A percentile compares a stretch with the other conserved stretches of the same genome.
These are phyloP conservation scores for Muscina levida DNA, from an alignment of 2,888 invertebrate species.

Conservation along the genomic window DNA sequence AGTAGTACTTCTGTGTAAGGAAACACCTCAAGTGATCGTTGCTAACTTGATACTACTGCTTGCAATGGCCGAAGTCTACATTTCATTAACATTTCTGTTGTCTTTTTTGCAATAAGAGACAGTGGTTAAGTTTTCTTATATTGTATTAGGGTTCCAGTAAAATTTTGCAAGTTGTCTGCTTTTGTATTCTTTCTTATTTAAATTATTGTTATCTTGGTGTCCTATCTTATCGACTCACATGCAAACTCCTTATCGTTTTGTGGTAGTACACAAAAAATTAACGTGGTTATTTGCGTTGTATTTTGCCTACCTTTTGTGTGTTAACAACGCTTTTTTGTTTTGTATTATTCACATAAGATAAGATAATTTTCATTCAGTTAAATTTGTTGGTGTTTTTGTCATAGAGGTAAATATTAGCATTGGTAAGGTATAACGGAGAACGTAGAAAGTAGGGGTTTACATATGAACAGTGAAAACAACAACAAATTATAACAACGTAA, in stretches of 20 bases:
- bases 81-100: neutral
- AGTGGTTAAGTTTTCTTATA: constrained; percentile 18
- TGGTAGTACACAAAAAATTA: neutral
- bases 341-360: neutral
- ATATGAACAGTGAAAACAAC: no score
- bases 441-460: no score
- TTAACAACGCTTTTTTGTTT: neutral
- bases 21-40: neutral
- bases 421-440: no score
- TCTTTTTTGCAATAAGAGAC: neutral
- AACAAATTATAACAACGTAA: no score
- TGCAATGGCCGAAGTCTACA: neutral
- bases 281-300: neutral
- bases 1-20: no score
- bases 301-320: neutral
- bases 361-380: constrained; percentile 18
- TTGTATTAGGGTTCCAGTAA: constrained; percentile 32
- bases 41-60: neutral
- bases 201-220: no score
- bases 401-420: constrained; percentile 8
- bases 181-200: neutral
- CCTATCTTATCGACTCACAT: no score
- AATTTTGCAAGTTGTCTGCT: constrained; percentile 15
- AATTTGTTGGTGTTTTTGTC: neutral
- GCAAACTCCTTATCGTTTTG: neutral